Percentiles rank a stretch among this genome's conserved stretches.
These are phyloP conservation scores for Rhinopomastus cyanomelas DNA, from an alignment of 2,113 vertebrate genomes.

Conservation along the genomic window DNA sequence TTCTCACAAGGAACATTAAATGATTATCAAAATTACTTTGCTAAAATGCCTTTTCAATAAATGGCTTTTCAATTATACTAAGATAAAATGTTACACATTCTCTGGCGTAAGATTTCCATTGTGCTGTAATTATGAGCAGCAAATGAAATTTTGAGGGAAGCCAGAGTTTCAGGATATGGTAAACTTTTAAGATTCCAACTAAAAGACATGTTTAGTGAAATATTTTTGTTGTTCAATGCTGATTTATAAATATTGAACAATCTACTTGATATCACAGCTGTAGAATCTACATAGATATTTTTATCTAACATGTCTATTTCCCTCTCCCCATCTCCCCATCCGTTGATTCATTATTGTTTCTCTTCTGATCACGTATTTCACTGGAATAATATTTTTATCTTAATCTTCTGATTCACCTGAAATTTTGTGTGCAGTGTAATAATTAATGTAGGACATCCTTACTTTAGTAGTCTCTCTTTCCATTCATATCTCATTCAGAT, in stretches of 20 bases:
- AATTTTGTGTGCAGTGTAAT: not conserved
- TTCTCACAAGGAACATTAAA: not conserved
- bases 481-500: not conserved
- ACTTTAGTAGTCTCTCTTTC: not conserved
- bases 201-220: not conserved
- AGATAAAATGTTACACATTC: fast-evolving
- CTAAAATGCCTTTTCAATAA: not conserved
- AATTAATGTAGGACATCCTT: not conserved
- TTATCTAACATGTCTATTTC: not conserved
- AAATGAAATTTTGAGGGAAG: not conserved
- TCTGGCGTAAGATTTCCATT: not conserved
- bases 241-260: not conserved
- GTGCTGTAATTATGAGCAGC: not conserved
- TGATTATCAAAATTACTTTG: not conserved
- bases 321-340: not conserved
- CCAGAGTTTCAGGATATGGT: not conserved
- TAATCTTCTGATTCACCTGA: not conserved
- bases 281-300: not conserved
- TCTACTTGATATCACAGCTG: not conserved
- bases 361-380: not conserved
- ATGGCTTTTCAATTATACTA: not conserved
- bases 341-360: not conserved
- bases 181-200: not conserved
- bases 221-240: not conserved
- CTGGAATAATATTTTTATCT: not conserved